Conservation (phyloP, 1,140 invertebrate species). For the Brachionus rotundiformis region DNA sequence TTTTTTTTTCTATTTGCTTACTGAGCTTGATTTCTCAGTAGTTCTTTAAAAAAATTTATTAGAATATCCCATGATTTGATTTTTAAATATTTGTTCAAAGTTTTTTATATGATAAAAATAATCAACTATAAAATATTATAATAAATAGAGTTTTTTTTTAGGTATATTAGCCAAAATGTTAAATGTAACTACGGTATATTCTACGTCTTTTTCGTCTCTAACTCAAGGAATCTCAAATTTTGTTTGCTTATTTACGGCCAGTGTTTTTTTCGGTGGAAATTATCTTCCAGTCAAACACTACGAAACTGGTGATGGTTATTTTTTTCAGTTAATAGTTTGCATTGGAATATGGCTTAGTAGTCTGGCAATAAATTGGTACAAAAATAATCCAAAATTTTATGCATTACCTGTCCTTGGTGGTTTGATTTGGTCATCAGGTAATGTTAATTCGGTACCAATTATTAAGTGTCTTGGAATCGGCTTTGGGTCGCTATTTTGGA, state of each 20-base stretch:
- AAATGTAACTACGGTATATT: background rate
- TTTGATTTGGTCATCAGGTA: constrained; percentile 55
- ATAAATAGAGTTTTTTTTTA: too few relatives aligned
- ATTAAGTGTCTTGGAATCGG: constrained; percentile 50
- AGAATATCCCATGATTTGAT: background rate
- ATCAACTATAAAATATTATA: too few relatives aligned
- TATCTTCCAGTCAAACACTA: constrained; percentile 46
- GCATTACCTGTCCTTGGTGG: constrained; percentile 56
- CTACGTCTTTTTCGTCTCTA: constrained; percentile 52
- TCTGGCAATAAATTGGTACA: constrained; percentile 52
- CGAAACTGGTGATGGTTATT: constrained; percentile 54
- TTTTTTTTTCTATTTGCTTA: background rate
- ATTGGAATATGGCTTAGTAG: constrained; percentile 54
- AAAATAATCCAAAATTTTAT: constrained; percentile 55
- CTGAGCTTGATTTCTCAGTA: background rate
- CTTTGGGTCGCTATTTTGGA: constrained; percentile 51
- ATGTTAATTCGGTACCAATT: constrained; percentile 38
- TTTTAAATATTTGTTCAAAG: too few relatives aligned
- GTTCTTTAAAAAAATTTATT: background rate
- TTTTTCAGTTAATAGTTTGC: constrained; percentile 56
- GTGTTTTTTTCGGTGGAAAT: constrained; percentile 22
- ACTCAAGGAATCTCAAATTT: constrained; percentile 54
- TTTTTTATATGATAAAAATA: background rate
- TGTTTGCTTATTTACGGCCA: background rate
- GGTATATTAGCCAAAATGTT: background rate